Evolutionary conservation across 2,797 vertebrate species (phyloP), one percentile per base, ranked within the genome.

Genomic region (Microctenopoma steveboyesi): DNA sequence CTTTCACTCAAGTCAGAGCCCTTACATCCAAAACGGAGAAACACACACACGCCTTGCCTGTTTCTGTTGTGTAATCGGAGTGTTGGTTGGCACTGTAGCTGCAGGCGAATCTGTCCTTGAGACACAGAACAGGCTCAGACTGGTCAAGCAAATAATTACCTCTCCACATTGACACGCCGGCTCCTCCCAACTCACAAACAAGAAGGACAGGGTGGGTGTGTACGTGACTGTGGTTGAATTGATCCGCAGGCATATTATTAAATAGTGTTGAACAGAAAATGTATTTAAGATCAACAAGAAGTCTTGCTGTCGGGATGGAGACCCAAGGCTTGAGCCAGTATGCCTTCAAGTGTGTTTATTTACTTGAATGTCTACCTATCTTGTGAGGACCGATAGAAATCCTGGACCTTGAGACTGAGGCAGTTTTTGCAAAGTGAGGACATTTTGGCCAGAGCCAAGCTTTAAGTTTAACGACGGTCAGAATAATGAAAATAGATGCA

Each of bases 61-160:
- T 75, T 81, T 74, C 50, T 18, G 49, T 78, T 80, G 49, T 85
- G 77, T 74, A 82, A 85, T 63, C 18, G 15, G 50, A 70, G 63
- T 55, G 72, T 74, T 72, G 82, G 48, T 66, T 65, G 65, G 76
- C 60, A 43, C 62, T 74, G 67, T 65, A 51, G 74, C 77, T 89
- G 85, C 57, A 59, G 79, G 77, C 72, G 5, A 72, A 79, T 76
- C 72, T 7, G 86, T 89, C 92, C 87, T 92, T 91, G 89, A 88
- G 77, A 78, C 74, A 79, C 66, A 63, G 76, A 89, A 65, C 78
- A 79, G 69, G 74, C 76, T 86, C 86, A 85, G 88, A 87, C 80
- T 67, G 80, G 82, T 85, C 87, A 84, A 89, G 89, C 91, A 91
- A 91, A 92, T 91, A 90, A 93, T 93, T 89, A 87, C 89, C 75